Evolutionary conservation across 2,113 vertebrate genomes (phyloP).

Genomic region (Aepyceros melampus): DNA sequence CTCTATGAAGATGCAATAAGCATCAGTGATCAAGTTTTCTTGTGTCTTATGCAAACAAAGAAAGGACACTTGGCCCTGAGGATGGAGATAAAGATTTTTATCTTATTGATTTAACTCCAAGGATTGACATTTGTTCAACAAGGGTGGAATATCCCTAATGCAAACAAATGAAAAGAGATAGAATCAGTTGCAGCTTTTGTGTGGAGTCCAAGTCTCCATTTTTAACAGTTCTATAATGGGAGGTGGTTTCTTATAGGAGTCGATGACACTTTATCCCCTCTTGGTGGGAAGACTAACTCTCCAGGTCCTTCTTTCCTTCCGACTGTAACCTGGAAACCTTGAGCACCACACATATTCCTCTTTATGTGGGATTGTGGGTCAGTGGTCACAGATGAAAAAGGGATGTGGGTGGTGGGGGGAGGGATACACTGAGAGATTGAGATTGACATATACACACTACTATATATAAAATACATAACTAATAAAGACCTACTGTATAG

Average conservation of each 20-base stretch:
- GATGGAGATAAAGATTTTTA: background rate
- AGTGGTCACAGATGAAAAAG: background rate
- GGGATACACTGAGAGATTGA: background rate
- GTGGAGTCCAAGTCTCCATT: background rate
- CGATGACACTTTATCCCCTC: background rate
- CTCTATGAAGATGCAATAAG: background rate
- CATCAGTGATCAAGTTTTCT: background rate
- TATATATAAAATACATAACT: background rate
- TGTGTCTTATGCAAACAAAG: background rate
- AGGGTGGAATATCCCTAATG: background rate
- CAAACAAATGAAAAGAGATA: background rate
- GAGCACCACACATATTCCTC: background rate
- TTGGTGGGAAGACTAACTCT: no score
- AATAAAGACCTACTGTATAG: background rate
- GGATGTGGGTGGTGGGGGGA: fast-evolving
- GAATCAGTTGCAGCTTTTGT: background rate
- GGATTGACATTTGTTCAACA: background rate
- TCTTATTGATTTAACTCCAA: background rate
- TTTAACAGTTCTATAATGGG: background rate
- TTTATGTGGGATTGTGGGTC: background rate
- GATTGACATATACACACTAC: background rate
- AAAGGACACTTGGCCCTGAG: background rate
- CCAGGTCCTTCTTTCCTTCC: background rate
- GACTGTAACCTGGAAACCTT: background rate
- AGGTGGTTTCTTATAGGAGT: background rate